These are phyloP conservation scores for Eupithecia abbreviata DNA, from an alignment of 2,888 invertebrate genomes.

Conservation along the genomic window DNA sequence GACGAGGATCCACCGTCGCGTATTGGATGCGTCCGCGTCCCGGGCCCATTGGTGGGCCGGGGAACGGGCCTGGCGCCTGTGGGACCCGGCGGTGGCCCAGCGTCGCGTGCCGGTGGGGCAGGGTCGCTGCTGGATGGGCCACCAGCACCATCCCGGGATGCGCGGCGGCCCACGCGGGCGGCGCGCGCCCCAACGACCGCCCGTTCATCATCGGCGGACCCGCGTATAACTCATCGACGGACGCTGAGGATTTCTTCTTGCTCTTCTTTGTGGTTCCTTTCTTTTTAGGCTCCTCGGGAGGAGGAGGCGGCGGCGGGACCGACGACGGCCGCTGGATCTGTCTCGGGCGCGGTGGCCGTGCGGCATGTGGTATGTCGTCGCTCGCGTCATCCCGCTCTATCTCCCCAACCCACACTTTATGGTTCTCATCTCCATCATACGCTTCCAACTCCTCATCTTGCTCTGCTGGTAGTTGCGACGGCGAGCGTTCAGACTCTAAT, in stretches of 20 bases:
- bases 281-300: constrained; percentile 87
- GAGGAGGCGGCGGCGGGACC: constrained; percentile 93
- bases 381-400: constrained; percentile 90
- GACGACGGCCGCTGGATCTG: constrained; percentile 91
- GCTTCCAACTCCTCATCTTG: constrained; percentile 90
- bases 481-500: constrained; percentile 86
- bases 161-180: constrained; percentile 69
- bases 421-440: constrained; percentile 96
- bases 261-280: constrained; percentile 81
- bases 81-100: constrained; percentile 84
- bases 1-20: constrained; percentile 86
- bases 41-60: constrained; percentile 58
- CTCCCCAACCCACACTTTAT: constrained; percentile 96
- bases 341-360: constrained; percentile 89
- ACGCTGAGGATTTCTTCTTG: constrained; percentile 83
- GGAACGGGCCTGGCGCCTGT: constrained; percentile 81
- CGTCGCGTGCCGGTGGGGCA: constrained; percentile 78
- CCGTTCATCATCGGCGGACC: constrained; percentile 79
- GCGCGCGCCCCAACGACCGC: constrained; percentile 74
- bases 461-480: constrained; percentile 70
- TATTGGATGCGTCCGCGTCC: constrained; percentile 81
- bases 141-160: constrained; percentile 79
- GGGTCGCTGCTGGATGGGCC: constrained; percentile 75
- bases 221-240: constrained; percentile 84
- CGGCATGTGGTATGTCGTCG: constrained; percentile 85